These are phyloP conservation scores for Cynocephalus volans DNA, from an alignment of 2,113 vertebrate genomes.

Conservation along the genomic window DNA sequence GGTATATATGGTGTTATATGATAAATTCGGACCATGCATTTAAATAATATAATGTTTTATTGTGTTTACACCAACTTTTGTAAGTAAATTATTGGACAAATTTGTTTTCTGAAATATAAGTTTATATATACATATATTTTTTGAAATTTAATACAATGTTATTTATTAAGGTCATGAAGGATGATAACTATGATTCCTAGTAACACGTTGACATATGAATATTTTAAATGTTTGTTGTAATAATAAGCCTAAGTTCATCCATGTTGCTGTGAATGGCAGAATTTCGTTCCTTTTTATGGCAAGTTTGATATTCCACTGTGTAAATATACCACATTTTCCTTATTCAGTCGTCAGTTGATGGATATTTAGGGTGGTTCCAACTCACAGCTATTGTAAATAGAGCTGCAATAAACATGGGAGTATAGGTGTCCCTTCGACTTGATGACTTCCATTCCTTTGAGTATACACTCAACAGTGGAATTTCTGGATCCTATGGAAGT, in stretches of 20 bases:
- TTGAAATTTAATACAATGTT: neutral
- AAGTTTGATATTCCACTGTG: no score
- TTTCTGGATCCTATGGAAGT: no score
- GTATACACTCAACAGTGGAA: no score
- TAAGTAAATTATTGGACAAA: neutral
- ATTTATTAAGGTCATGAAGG: neutral
- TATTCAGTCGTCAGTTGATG: no score
- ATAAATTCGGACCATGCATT: neutral
- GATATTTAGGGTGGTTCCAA: no score
- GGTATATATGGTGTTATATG: neutral
- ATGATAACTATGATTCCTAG: neutral
- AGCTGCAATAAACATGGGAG: no score
- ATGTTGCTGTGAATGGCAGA: no score
- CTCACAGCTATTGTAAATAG: no score
- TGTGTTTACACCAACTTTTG: neutral
- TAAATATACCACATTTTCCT: no score
- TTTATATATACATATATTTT: neutral
- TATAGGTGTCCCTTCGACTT: no score
- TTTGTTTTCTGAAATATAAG: neutral
- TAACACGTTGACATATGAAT: neutral
- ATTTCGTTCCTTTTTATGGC: no score
- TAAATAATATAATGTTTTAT: neutral
- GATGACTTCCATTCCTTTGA: no score
- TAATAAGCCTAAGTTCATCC: neutral
- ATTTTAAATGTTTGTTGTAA: neutral